A percentile compares a stretch with the other conserved stretches of the same genome.
Evolutionary conservation across 2,797 vertebrate species (phyloP).

Genomic region (Channa striata): DNA sequence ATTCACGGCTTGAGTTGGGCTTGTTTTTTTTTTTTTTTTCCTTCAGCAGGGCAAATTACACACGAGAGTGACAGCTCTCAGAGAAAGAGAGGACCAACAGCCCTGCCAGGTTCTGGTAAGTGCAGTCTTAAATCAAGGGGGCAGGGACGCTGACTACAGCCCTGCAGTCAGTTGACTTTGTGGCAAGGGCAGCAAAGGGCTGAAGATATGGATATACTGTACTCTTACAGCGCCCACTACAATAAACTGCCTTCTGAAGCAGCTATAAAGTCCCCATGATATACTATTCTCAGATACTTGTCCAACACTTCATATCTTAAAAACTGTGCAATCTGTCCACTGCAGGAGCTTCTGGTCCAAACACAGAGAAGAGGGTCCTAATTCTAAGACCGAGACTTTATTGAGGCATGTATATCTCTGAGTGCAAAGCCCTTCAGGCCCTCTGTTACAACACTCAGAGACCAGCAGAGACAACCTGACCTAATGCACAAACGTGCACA

Average conservation of each 20-base stretch:
- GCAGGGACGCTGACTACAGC: slow-evolving; percentile 78
- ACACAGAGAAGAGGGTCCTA: slow-evolving; percentile 35
- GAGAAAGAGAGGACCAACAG: slow-evolving; percentile 77
- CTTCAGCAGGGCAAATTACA: slow-evolving; percentile 82
- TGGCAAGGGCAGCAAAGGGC: slow-evolving; percentile 78
- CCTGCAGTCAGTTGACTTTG: slow-evolving; percentile 85
- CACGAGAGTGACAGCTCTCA: slow-evolving; percentile 87
- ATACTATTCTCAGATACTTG: slow-evolving; percentile 57
- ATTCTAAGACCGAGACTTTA: slow-evolving; percentile 55
- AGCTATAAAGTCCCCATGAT: slow-evolving; percentile 63
- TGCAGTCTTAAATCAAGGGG: slow-evolving; percentile 84
- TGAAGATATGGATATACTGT: slow-evolving; percentile 74
- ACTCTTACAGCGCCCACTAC: slow-evolving; percentile 60
- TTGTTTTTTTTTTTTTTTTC: slow-evolving; percentile 45
- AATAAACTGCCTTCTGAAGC: slow-evolving; percentile 68
- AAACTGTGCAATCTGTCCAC: slow-evolving; percentile 47
- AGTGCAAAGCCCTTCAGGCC: slow-evolving; percentile 33
- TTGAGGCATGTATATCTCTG: slow-evolving; percentile 26
- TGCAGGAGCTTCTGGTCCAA: slow-evolving; percentile 41
- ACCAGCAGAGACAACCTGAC: slow-evolving; percentile 29
- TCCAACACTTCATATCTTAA: slow-evolving; percentile 59
- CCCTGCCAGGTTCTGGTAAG: slow-evolving; percentile 78
- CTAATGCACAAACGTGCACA: slow-evolving; percentile 21
- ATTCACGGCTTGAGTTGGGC: slow-evolving; percentile 84
- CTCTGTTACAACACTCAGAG: slow-evolving; percentile 18